Conservation (phyloP, 2,888 invertebrate genomes). For the Stegana nigrithorax region DNA sequence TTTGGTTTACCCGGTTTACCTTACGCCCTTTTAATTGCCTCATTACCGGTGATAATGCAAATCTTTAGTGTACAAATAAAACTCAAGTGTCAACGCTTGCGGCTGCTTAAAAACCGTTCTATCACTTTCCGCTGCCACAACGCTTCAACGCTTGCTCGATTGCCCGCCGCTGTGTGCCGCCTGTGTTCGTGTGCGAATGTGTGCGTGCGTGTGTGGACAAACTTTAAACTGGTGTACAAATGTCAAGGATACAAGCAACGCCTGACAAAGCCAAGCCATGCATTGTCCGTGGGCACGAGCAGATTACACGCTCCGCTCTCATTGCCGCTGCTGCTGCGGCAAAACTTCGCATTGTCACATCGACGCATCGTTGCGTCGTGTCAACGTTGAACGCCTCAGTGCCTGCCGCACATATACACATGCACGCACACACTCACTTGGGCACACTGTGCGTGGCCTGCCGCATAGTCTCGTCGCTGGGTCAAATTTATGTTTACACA, state of each 20-base stretch:
- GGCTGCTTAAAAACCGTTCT: conserved; percentile 9
- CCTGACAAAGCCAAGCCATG: neutral
- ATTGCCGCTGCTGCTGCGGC: neutral
- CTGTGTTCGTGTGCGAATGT: neutral
- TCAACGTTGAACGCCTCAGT: neutral
- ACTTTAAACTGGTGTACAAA: conserved; percentile 8
- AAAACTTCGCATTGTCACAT: neutral
- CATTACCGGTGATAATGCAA: neutral
- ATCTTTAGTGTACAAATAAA: neutral
- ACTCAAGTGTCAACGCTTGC: conserved; percentile 14
- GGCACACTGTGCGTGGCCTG: neutral
- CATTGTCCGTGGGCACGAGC: neutral
- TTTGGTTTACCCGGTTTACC: too few species aligned
- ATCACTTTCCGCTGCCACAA: neutral
- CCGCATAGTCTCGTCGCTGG: conserved; percentile 9
- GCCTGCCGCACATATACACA: neutral
- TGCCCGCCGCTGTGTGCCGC: neutral
- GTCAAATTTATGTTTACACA: conserved; percentile 13
- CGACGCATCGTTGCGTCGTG: neutral
- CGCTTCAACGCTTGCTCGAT: neutral
- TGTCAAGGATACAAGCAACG: conserved; percentile 7
- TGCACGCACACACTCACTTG: neutral
- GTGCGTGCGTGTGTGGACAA: conserved; percentile 13
- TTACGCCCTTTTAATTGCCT: neutral
- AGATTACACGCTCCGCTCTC: neutral